Base-by-base conservation (phyloP, 2,113 vertebrate genomes). In the Stegostoma tigrinum region DNA sequence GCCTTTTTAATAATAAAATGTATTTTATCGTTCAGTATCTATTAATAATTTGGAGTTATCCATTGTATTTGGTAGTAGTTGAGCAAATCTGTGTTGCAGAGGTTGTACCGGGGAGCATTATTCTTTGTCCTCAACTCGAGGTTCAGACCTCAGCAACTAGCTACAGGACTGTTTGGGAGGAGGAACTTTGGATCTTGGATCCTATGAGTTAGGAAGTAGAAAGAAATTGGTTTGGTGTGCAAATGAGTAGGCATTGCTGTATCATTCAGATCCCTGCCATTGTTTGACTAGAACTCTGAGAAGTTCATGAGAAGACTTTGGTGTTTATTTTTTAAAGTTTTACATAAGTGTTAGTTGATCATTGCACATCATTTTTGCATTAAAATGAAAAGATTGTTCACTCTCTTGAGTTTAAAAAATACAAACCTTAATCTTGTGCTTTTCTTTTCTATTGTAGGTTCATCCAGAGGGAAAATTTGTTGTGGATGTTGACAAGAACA, bases 381-480 rank as follows among this genome's bases (percentile, higher is more conserved):
- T 34, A 90, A 87, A 34, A 90, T 90, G 30, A 4, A 55, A 89
- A 14, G 23, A 12, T 45, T 89, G 86, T 89, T 93, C 67, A 7
- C 61, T 21, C 38, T 66, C 66, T n/a, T n/a, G 38, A 38, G 19
- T 83, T 0, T 23, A 21, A 80, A 42, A 83, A 23, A 93, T 66
- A 38, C 61, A 23, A 34, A 93, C 21, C 61, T 38, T 64, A 66
- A 66, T n/a, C 61, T 42, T 67, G 17, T 12, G n/a, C 38, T 66
- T 14, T 66, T 66, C n/a, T n/a, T 66, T 68, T 66, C 6, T 30
- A 21, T 96, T 96, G 8, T 96, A 99, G 99, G 99, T 99, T 68
- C 99, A 99, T 94, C 99, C 99, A 0, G 99, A 99, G 96, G 99
- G 99, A 72, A 99, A 99, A 96, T 99, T 99, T 96, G 99, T 99